Conservation (phyloP, 2,888 invertebrate species). For the Scotopteryx bipunctaria region DNA sequence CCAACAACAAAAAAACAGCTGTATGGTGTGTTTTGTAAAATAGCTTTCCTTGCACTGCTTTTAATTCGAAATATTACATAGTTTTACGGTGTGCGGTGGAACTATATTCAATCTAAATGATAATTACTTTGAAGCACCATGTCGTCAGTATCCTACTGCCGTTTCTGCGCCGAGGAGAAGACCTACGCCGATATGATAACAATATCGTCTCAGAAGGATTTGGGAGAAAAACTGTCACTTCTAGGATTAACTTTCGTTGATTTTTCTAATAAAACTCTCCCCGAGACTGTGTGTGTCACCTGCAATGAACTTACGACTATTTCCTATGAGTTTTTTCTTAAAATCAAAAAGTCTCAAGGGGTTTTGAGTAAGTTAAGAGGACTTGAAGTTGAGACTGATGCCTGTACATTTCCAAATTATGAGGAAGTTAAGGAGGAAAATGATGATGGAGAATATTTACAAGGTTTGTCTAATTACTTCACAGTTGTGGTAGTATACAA, state of each 20-base stretch:
- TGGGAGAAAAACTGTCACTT: conserved; percentile 12
- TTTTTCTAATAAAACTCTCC: conserved; percentile 21
- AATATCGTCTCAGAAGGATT: not conserved
- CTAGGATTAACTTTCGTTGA: conserved; percentile 15
- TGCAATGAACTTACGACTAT: conserved; percentile 9
- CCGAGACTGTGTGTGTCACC: conserved; percentile 13
- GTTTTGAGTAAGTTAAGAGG: conserved; percentile 8
- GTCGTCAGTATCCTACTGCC: conserved; percentile 6
- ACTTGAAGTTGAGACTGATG: not conserved
- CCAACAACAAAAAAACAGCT: too few relatives aligned
- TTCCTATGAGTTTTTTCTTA: conserved; percentile 16
- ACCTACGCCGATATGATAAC: conserved; percentile 1
- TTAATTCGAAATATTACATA: too few relatives aligned
- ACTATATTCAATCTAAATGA: not conserved
- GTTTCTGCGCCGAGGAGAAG: conserved; percentile 24
- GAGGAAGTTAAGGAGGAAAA: conserved; percentile 5
- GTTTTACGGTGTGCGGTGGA: not conserved
- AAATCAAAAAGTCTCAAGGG: conserved; percentile 15
- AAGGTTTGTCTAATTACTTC: conserved; percentile 3
- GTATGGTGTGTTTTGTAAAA: too few relatives aligned
- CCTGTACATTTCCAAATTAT: not conserved
- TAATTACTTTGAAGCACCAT: conserved; percentile 1
- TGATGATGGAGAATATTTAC: conserved; percentile 1
- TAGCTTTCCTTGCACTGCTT: too few relatives aligned
- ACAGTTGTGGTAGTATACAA: too few relatives aligned